phyloP scores from a whole-genome alignment of 2,888 invertebrate species.

The Epiperipatus broadwayi region DNA sequence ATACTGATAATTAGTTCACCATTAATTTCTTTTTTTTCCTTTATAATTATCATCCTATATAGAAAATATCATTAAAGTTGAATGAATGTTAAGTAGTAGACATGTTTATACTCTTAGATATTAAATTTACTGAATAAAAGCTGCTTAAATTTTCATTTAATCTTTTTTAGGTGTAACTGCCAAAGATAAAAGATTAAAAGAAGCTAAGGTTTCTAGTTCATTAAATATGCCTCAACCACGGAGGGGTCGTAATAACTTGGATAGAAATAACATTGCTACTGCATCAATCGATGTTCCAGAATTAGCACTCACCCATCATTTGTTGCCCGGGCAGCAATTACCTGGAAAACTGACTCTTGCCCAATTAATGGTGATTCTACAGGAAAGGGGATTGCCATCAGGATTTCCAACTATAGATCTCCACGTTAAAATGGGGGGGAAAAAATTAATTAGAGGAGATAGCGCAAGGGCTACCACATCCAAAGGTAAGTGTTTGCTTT shows the following conservation, averaged over 20 bases:
- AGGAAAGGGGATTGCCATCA: constrained; percentile 33
- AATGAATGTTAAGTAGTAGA: too few relatives aligned
- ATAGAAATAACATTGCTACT: constrained; percentile 20
- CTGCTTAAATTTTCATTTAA: too few relatives aligned
- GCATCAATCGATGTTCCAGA: constrained; percentile 19
- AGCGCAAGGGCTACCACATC: too few relatives aligned
- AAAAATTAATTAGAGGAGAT: too few relatives aligned
- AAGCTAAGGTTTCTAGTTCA: constrained; percentile 42
- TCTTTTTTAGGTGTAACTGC: constrained; percentile 45
- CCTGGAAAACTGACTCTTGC: constrained; percentile 39
- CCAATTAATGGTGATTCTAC: constrained; percentile 39
- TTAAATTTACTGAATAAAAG: too few relatives aligned
- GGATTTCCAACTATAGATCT: constrained; percentile 34
- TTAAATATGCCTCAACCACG: constrained; percentile 4
- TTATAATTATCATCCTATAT: too few relatives aligned
- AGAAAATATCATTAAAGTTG: too few relatives aligned
- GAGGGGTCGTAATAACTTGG: constrained; percentile 13
- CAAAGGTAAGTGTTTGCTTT: too few relatives aligned
- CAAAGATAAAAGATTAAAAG: constrained; percentile 70
- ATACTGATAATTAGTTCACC: too few relatives aligned
- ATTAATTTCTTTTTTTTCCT: too few relatives aligned
- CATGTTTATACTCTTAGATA: too few relatives aligned
- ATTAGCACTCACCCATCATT: constrained; percentile 24
- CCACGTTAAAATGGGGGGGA: too few relatives aligned
- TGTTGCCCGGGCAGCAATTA: constrained; percentile 29